A percentile compares a stretch with the other conserved stretches of the same genome.
Conservation (phyloP, 2,113 vertebrate species). For the Sceloporus undulatus region DNA sequence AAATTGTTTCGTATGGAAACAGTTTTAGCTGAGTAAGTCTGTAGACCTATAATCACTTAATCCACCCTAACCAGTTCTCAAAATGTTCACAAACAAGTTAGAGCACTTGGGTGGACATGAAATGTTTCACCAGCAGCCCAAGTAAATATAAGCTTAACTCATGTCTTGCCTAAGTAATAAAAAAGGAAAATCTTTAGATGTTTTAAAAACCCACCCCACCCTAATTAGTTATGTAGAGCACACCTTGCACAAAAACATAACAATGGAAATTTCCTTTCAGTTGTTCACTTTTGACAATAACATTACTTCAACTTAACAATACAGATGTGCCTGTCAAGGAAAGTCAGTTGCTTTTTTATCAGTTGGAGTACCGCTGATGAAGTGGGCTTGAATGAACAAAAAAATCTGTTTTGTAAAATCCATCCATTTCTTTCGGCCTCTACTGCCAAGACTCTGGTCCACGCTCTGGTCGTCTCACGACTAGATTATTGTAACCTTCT, state of each 20-base stretch:
- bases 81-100: slow-evolving; percentile 58
- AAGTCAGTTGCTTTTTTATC: no score
- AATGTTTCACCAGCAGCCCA: slow-evolving; percentile 37
- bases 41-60: slow-evolving; percentile 48
- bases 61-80: slow-evolving; percentile 39
- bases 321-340: neutral
- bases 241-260: slow-evolving; percentile 6
- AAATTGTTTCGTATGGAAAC: slow-evolving; percentile 14
- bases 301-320: neutral
- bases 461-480: no score
- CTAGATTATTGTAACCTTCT: no score
- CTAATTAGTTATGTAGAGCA: neutral
- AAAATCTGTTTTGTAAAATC: no score
- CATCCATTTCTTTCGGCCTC: no score
- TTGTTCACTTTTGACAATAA: slow-evolving; percentile 25
- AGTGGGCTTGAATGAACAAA: no score
- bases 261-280: neutral
- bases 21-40: slow-evolving; percentile 44
- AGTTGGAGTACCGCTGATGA: no score
- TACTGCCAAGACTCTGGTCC: no score
- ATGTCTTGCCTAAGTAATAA: slow-evolving; percentile 5
- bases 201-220: neutral
- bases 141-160: slow-evolving; percentile 44
- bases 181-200: slow-evolving; percentile 36
- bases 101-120: slow-evolving; percentile 30